phyloP scores from a whole-genome alignment of 1,140 invertebrate species.

The Mercenaria mercenaria region DNA sequence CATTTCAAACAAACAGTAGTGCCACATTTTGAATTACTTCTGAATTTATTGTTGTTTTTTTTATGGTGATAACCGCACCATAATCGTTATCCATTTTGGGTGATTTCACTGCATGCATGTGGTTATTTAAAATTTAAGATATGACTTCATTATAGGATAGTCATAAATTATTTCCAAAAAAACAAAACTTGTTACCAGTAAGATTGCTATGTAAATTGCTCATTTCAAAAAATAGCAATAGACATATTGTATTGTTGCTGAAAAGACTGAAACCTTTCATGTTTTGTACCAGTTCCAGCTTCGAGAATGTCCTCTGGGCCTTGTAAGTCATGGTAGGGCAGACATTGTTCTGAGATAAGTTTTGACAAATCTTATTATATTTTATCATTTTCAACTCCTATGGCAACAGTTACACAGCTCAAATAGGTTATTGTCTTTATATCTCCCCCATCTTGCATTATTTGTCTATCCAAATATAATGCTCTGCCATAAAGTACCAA shows the following conservation, averaged over 20 bases:
- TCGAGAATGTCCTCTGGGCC: neutral
- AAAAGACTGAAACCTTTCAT: slow-evolving; percentile 7
- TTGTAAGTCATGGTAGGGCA: slow-evolving; percentile 48
- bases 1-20: too few relatives aligned
- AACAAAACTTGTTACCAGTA: neutral
- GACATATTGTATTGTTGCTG: slow-evolving; percentile 15
- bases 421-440: slow-evolving; percentile 33
- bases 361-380: slow-evolving; percentile 55
- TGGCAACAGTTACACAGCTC: slow-evolving; percentile 3
- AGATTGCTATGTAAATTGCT: slow-evolving; percentile 13
- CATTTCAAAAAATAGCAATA: slow-evolving; percentile 9
- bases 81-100: too few relatives aligned
- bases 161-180: neutral
- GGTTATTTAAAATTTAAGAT: slow-evolving; percentile 10
- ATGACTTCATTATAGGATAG: neutral
- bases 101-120: neutral
- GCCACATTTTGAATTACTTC: too few relatives aligned
- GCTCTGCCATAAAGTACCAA: slow-evolving; percentile 50
- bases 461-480: slow-evolving; percentile 30
- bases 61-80: too few relatives aligned
- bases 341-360: slow-evolving; percentile 51
- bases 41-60: too few relatives aligned
- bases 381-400: slow-evolving; percentile 44
- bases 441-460: slow-evolving; percentile 6
- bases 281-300: neutral